Percentiles rank a stretch among this genome's conserved stretches.
phyloP scores from a whole-genome alignment of 2,888 invertebrate genomes.

The Hoplodrina ambigua region DNA sequence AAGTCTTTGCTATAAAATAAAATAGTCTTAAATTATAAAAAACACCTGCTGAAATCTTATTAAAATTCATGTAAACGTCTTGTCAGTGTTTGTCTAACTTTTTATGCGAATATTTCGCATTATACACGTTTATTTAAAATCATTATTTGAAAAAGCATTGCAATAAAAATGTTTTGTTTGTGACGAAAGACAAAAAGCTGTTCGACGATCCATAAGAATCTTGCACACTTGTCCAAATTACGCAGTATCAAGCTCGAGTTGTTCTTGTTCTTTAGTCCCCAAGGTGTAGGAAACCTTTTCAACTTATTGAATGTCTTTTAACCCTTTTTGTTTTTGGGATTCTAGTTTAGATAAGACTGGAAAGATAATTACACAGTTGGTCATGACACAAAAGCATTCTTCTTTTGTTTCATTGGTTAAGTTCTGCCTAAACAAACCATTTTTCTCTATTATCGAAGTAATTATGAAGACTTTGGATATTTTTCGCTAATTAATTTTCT shows the following conservation, averaged over 20 bases:
- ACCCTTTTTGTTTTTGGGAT: not conserved
- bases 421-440: too few species aligned
- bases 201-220: not conserved
- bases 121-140: slow-evolving; percentile 34
- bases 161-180: slow-evolving; percentile 32
- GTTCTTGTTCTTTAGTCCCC: not conserved
- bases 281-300: not conserved
- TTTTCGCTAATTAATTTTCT: too few species aligned
- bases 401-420: not conserved
- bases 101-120: slow-evolving; percentile 46
- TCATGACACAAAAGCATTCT: not conserved
- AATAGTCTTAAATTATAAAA: not conserved
- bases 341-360: not conserved
- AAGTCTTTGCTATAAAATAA: not conserved
- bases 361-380: not conserved
- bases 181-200: slow-evolving; percentile 8
- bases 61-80: slow-evolving; percentile 29
- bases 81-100: slow-evolving; percentile 46
- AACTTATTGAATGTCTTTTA: slow-evolving; percentile 3
- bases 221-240: not conserved
- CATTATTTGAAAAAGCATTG: slow-evolving; percentile 36
- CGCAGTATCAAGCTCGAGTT: not conserved
- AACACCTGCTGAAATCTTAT: slow-evolving; percentile 20
- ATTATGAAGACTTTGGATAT: too few species aligned
- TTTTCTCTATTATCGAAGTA: too few species aligned